Evolutionary conservation across 2,113 vertebrate species (phyloP).

Genomic region (Gymnorhina tibicen): DNA sequence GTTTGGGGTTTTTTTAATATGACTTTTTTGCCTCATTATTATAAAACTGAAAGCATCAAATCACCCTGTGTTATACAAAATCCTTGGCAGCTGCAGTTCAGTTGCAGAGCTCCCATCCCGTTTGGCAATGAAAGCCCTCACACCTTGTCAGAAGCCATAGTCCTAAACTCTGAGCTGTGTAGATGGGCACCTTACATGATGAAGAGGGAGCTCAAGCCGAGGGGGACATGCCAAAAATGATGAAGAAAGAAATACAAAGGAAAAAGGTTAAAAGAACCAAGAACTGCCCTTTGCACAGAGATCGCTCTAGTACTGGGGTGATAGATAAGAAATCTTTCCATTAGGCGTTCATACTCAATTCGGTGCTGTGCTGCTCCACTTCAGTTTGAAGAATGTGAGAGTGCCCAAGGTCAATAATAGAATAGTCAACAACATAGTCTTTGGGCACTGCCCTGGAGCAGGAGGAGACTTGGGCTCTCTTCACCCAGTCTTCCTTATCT

Average conservation of each 20-base stretch:
- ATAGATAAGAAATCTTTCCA: neutral
- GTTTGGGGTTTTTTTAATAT: neutral
- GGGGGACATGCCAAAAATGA: neutral
- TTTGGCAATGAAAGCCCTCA: neutral
- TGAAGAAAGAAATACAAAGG: neutral
- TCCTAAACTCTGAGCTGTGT: neutral
- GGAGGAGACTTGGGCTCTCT: neutral
- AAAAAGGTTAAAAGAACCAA: neutral
- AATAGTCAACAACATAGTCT: neutral
- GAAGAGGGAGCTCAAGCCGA: neutral
- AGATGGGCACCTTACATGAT: accelerated
- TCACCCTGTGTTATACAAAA: neutral
- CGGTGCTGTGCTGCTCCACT: neutral
- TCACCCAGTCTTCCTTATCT: neutral
- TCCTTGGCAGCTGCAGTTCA: neutral
- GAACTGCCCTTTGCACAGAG: neutral
- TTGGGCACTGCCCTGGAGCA: neutral
- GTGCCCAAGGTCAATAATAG: neutral
- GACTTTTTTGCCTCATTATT: neutral
- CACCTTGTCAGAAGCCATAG: neutral
- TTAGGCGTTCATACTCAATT: neutral
- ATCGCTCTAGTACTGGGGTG: neutral
- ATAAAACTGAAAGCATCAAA: neutral
- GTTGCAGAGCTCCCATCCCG: neutral
- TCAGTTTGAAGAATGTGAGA: neutral